Evolutionary conservation across 2,888 invertebrate genomes (phyloP).

Genomic region (Platycnemis pennipes): DNA sequence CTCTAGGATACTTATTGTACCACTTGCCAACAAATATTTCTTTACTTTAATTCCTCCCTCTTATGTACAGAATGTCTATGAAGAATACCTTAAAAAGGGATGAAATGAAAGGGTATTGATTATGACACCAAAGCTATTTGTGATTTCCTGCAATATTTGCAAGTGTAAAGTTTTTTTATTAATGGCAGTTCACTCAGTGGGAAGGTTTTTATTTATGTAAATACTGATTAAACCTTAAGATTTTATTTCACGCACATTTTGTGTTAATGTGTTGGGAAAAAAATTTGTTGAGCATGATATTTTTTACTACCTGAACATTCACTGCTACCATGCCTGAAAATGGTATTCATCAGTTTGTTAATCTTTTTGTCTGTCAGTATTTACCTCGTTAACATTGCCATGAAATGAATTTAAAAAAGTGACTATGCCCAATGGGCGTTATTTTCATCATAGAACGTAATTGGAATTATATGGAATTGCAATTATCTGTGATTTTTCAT

Average conservation of each 20-base stretch:
- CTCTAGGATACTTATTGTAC: background rate
- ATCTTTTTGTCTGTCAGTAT: background rate
- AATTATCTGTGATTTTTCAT: constrained; percentile 23
- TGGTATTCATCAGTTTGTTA: background rate
- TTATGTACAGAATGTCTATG: background rate
- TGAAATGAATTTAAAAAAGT: background rate
- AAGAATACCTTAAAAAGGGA: background rate
- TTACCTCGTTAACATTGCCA: constrained; percentile 41
- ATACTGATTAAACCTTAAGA: background rate
- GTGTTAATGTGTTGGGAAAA: background rate
- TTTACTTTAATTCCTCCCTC: background rate
- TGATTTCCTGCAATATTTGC: constrained; percentile 29
- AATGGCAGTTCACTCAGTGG: constrained; percentile 8
- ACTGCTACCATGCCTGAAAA: background rate
- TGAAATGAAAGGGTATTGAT: constrained; percentile 1
- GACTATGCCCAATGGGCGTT: constrained; percentile 18
- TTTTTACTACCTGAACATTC: background rate
- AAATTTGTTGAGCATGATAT: background rate
- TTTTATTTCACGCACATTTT: constrained; percentile 9
- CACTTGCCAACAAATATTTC: background rate
- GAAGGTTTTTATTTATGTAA: constrained; percentile 18
- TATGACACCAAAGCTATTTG: constrained; percentile 13
- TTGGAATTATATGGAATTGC: constrained; percentile 7
- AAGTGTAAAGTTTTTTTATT: constrained; percentile 37
- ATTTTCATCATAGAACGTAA: constrained; percentile 29